Conservation (phyloP, 2,113 vertebrate genomes). For the Vombatus ursinus region DNA sequence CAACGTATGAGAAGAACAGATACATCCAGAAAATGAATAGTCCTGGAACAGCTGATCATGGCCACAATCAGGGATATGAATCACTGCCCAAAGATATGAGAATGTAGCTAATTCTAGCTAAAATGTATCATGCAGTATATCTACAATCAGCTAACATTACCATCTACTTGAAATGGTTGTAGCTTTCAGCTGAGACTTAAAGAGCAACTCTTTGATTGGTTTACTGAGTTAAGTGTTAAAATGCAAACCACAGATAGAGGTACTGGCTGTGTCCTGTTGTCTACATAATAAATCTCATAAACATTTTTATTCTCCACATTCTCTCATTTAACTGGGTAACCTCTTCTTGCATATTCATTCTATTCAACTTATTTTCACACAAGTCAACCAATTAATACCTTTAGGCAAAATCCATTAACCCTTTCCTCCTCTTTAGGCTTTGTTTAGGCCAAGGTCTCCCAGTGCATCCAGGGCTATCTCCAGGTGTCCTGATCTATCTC, state of each 20-base stretch:
- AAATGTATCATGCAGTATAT: neutral
- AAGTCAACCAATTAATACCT: too few species aligned
- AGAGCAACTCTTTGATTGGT: neutral
- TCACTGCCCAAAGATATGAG: neutral
- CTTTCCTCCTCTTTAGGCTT: too few species aligned
- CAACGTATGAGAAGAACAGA: slow-evolving; percentile 1
- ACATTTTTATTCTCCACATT: too few species aligned
- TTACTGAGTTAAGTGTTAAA: neutral
- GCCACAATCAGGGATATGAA: neutral
- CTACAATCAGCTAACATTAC: neutral
- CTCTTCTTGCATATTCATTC: too few species aligned
- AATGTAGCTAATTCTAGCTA: slow-evolving; percentile 5
- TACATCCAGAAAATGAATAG: neutral
- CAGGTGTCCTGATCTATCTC: too few species aligned
- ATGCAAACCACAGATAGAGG: neutral
- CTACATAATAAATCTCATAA: too few species aligned
- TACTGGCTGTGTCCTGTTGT: neutral
- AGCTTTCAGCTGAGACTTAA: neutral
- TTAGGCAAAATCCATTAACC: too few species aligned
- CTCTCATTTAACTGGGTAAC: too few species aligned
- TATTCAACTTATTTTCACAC: too few species aligned
- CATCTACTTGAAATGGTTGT: neutral
- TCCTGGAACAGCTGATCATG: neutral
- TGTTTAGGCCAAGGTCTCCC: too few species aligned
- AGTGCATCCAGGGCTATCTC: too few species aligned